Percentiles rank a stretch among this genome's conserved stretches.
These are phyloP conservation scores for Petrocephalus microphthalmus DNA, from an alignment of 2,113 vertebrate genomes.

Conservation along the genomic window DNA sequence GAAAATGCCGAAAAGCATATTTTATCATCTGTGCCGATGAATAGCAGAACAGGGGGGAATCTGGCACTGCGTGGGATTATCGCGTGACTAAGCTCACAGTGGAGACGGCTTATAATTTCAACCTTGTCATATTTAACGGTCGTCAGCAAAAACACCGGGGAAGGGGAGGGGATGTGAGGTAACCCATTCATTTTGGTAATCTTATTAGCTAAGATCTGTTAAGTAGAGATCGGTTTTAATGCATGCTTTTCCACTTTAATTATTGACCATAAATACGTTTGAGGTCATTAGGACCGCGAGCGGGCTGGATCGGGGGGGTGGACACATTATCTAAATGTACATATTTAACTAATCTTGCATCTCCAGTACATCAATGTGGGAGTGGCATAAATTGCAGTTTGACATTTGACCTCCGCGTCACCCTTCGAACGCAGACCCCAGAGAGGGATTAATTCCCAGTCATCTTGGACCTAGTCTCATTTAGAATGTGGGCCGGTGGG, in stretches of 20 bases:
- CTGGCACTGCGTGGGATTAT: slow-evolving; percentile 43
- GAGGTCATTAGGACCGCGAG: slow-evolving; percentile 63
- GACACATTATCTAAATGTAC: slow-evolving; percentile 71
- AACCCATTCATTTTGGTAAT: slow-evolving; percentile 73
- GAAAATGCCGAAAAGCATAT: slow-evolving; percentile 24
- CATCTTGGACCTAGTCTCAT: not conserved
- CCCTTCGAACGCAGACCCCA: slow-evolving; percentile 33
- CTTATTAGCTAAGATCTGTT: slow-evolving; percentile 77
- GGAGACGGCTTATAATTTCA: slow-evolving; percentile 58
- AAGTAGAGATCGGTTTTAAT: slow-evolving; percentile 71
- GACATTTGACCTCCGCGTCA: slow-evolving; percentile 53
- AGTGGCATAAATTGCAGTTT: slow-evolving; percentile 61
- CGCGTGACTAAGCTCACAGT: slow-evolving; percentile 48
- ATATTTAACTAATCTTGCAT: slow-evolving; percentile 61
- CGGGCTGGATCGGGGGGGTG: slow-evolving; percentile 56
- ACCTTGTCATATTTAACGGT: slow-evolving; percentile 71
- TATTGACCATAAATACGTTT: slow-evolving; percentile 73
- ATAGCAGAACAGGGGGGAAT: slow-evolving; percentile 50
- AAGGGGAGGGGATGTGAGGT: slow-evolving; percentile 52
- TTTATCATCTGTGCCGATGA: slow-evolving; percentile 40
- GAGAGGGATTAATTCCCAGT: slow-evolving; percentile 22
- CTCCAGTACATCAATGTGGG: slow-evolving; percentile 36
- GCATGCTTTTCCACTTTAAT: slow-evolving; percentile 75
- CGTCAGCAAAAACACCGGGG: slow-evolving; percentile 58
- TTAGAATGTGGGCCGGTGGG: not conserved